These are phyloP conservation scores for Anarsia innoxiella DNA, from an alignment of 2,888 invertebrate genomes.

Conservation along the genomic window DNA sequence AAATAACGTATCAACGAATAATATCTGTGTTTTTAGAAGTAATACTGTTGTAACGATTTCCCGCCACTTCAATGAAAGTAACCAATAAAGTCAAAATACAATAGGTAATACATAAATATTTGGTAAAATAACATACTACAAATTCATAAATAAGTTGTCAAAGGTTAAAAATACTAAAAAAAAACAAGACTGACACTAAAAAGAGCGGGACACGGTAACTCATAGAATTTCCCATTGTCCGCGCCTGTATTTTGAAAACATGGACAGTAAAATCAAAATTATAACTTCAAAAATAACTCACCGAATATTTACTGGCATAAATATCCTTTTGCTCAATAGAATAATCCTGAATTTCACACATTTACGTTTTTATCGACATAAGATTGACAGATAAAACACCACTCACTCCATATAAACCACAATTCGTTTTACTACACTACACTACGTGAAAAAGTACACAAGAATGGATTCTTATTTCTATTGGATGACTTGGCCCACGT, in stretches of 20 bases:
- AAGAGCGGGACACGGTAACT: constrained; percentile 67
- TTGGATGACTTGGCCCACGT: constrained; percentile 73
- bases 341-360: constrained; percentile 83
- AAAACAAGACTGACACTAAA: constrained; percentile 59
- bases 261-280: constrained; percentile 21
- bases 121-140: not conserved
- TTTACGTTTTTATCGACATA: constrained; percentile 72
- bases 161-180: constrained; percentile 11
- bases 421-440: constrained; percentile 72
- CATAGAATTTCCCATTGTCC: constrained; percentile 61
- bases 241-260: constrained; percentile 43
- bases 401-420: constrained; percentile 72
- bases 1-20: too few species aligned
- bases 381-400: constrained; percentile 72
- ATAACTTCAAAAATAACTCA: constrained; percentile 61
- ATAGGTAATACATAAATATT: not conserved
- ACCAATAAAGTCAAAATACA: not conserved
- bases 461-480: constrained; percentile 63
- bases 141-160: not conserved
- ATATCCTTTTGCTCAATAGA: constrained; percentile 80
- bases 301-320: constrained; percentile 79
- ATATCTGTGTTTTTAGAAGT: too few species aligned
- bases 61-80: constrained; percentile 39
- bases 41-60: constrained; percentile 41
- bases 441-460: constrained; percentile 72